These are phyloP conservation scores for Sebastes matsubarae DNA, from an alignment of 2,797 vertebrate genomes.

Conservation along the genomic window DNA sequence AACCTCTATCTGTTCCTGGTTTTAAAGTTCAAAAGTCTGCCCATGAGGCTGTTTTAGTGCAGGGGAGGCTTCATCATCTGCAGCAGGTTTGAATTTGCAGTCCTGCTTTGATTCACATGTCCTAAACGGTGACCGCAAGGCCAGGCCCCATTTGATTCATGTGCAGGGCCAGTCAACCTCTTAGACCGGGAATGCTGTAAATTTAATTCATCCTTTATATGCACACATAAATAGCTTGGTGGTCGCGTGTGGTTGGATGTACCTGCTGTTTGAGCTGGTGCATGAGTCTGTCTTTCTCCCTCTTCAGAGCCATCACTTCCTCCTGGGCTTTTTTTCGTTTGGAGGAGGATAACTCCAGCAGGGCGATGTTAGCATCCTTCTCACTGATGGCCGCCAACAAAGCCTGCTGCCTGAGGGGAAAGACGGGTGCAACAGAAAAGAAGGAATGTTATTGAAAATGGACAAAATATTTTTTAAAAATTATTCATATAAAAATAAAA, in stretches of 20 bases:
- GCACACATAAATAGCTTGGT: constrained; percentile 43
- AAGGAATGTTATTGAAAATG: not conserved
- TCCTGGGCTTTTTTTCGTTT: constrained; percentile 95
- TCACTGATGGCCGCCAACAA: constrained; percentile 97
- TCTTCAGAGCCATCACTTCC: constrained; percentile 94
- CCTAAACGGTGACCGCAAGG: constrained; percentile 46
- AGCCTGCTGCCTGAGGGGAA: constrained; percentile 90
- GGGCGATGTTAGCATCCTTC: constrained; percentile 92
- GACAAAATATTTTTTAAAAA: not conserved
- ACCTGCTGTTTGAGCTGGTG: constrained; percentile 99
- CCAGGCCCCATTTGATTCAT: constrained; percentile 44
- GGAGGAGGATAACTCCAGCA: constrained; percentile 81
- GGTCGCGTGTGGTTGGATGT: constrained; percentile 80
- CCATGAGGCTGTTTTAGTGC: constrained; percentile 42
- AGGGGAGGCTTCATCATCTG: constrained; percentile 29
- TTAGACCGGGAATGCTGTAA: constrained; percentile 17
- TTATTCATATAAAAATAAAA: not conserved
- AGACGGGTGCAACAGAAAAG: not conserved
- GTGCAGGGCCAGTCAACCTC: constrained; percentile 25
- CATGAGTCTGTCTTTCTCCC: constrained; percentile 96
- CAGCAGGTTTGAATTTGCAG: constrained; percentile 66
- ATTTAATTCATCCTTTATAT: constrained; percentile 35
- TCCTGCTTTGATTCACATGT: constrained; percentile 51
- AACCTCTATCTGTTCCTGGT: constrained; percentile 68
- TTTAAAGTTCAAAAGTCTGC: constrained; percentile 64